phyloP scores from a whole-genome alignment of 2,888 invertebrate genomes.

The Catotricha subobsoleta region DNA sequence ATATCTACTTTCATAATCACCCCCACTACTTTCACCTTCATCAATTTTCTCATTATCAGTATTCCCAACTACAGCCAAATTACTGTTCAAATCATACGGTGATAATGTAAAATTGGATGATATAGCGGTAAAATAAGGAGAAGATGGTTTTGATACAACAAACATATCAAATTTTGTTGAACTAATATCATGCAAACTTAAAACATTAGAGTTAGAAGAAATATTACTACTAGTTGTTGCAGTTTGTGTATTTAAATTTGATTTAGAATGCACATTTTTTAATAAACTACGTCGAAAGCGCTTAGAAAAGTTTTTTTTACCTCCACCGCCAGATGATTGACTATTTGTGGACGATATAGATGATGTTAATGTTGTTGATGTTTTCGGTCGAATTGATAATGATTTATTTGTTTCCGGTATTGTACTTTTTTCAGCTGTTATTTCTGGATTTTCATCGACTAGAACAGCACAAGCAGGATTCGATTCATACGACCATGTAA shows the following conservation, averaged over 20 bases:
- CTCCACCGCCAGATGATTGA: conserved; percentile 1
- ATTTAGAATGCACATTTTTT: not conserved
- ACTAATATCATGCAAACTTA: conserved; percentile 1
- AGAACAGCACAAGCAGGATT: conserved; percentile 62
- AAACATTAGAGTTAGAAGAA: not conserved
- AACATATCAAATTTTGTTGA: not conserved
- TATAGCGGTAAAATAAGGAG: conserved; percentile 19
- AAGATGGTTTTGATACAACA: conserved; percentile 14
- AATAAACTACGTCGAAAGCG: not conserved
- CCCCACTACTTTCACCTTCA: conserved; percentile 2
- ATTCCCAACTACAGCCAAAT: conserved; percentile 2
- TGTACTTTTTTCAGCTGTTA: conserved; percentile 48
- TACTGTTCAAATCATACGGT: conserved; percentile 5
- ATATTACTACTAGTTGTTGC: not conserved
- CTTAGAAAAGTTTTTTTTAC: not conserved
- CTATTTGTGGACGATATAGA: conserved; percentile 13
- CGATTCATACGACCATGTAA: conserved; percentile 18
- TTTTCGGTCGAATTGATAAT: conserved; percentile 43
- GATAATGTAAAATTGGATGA: conserved; percentile 12
- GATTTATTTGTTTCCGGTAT: conserved; percentile 55
- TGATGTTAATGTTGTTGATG: conserved; percentile 32
- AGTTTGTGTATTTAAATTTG: not conserved
- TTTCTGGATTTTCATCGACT: conserved; percentile 58
- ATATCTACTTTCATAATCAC: conserved; percentile 4
- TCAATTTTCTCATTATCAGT: not conserved